Evolutionary conservation across 53 echinoderm and acorn worm genomes (phyloP).

Genomic region (Holothuria leucospilota): DNA sequence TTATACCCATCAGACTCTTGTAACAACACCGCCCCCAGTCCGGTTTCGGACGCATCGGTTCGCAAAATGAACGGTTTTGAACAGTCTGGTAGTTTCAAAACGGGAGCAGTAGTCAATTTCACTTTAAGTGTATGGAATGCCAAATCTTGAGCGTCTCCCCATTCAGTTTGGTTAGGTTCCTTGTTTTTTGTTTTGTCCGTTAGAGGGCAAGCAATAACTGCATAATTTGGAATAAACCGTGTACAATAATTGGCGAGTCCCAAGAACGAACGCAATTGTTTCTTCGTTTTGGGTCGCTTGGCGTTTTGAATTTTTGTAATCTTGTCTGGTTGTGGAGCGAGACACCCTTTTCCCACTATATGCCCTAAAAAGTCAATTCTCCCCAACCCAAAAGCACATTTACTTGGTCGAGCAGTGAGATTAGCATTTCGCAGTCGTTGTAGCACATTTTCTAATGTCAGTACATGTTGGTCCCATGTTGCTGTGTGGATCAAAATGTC

Average conservation of each 20-base stretch:
- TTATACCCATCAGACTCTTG: constrained; percentile 57
- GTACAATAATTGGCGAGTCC: constrained; percentile 29
- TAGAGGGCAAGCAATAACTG: constrained; percentile 33
- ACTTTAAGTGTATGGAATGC: constrained; percentile 34
- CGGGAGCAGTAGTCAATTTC: constrained; percentile 25
- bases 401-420: constrained; percentile 33
- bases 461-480: constrained; percentile 54
- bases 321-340: constrained; percentile 55
- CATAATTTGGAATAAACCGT: constrained; percentile 55
- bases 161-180: too few relatives aligned
- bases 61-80: too few relatives aligned
- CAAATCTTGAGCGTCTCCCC: constrained; percentile 32
- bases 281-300: constrained; percentile 45
- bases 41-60: constrained; percentile 61
- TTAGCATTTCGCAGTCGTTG: constrained; percentile 15
- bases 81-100: constrained; percentile 38
- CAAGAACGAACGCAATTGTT: constrained; percentile 45
- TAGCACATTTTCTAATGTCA: constrained; percentile 26
- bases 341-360: constrained; percentile 35
- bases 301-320: constrained; percentile 25
- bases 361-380: constrained; percentile 38
- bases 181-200: too few relatives aligned
- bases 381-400: constrained; percentile 46
- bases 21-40: constrained; percentile 66
- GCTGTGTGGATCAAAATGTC: constrained; percentile 51